These are phyloP conservation scores for Oceanodroma tethys DNA, from an alignment of 2,113 vertebrate genomes.

Conservation along the genomic window DNA sequence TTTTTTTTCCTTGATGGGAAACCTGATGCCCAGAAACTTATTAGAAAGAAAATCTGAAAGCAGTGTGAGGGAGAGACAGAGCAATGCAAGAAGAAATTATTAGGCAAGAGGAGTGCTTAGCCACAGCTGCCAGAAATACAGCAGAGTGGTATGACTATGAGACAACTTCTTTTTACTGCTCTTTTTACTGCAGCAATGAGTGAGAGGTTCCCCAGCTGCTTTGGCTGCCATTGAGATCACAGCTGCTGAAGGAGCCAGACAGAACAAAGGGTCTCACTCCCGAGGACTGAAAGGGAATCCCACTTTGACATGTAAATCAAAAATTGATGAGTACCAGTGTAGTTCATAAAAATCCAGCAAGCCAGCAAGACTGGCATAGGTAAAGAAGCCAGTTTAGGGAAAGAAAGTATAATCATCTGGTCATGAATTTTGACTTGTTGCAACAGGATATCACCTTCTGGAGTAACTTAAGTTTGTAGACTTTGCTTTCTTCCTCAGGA, in stretches of 20 bases:
- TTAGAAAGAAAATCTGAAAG: neutral
- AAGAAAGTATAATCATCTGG: neutral
- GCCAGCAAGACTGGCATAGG: neutral
- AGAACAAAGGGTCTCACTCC: neutral
- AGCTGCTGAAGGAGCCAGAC: neutral
- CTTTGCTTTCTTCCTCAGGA: neutral
- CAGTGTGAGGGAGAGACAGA: neutral
- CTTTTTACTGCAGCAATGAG: neutral
- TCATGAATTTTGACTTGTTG: neutral
- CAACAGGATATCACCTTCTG: neutral
- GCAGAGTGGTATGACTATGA: neutral
- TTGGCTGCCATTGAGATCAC: neutral
- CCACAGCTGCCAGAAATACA: neutral
- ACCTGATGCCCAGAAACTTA: neutral
- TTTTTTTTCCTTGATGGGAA: neutral
- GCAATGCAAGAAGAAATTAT: neutral
- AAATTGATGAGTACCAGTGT: neutral
- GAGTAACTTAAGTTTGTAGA: neutral
- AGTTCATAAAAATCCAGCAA: neutral
- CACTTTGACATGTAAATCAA: neutral
- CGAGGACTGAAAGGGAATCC: neutral
- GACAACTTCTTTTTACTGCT: neutral
- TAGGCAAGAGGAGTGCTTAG: neutral
- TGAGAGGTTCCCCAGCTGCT: neutral
- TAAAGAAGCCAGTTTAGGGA: neutral